Conservation (phyloP, 2,797 vertebrate genomes). For the Etheostoma nigrum region DNA sequence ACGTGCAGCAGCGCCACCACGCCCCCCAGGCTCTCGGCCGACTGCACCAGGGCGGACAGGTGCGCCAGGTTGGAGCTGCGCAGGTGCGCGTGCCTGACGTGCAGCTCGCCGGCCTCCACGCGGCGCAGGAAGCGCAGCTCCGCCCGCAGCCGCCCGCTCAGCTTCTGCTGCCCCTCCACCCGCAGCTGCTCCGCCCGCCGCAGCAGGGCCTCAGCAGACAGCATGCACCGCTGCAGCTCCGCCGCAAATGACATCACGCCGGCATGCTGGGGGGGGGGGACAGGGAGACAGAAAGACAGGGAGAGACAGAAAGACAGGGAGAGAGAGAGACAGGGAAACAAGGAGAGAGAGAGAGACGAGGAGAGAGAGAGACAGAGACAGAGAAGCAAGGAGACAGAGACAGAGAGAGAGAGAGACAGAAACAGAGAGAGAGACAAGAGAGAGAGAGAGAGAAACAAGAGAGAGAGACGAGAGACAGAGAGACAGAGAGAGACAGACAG, state of each 20-base stretch:
- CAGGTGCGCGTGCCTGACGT: constrained; percentile 93
- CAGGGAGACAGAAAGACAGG: neutral
- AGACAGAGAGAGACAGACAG: no score
- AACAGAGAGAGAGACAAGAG: no score
- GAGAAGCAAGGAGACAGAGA: no score
- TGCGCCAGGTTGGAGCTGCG: constrained; percentile 97
- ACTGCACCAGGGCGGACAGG: constrained; percentile 91
- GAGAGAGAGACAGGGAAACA: no score
- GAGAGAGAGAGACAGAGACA: no score
- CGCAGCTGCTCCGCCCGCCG: constrained; percentile 89
- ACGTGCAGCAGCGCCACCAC: constrained; percentile 91
- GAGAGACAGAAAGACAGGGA: no score
- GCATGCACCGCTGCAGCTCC: constrained; percentile 88
- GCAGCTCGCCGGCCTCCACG: constrained; percentile 89
- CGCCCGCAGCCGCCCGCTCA: constrained; percentile 91
- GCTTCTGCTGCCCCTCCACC: constrained; percentile 92
- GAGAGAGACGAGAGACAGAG: no score
- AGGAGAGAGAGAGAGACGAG: no score
- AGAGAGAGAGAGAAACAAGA: no score
- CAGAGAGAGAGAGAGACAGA: no score
- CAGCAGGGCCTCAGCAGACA: constrained; percentile 88
- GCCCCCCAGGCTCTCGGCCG: constrained; percentile 90
- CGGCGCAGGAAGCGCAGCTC: constrained; percentile 93
- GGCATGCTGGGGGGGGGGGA: constrained; percentile 74
- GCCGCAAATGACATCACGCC: constrained; percentile 88